Evolutionary conservation across 2,888 invertebrate species (phyloP).

Genomic region (Campoplex nolae): DNA sequence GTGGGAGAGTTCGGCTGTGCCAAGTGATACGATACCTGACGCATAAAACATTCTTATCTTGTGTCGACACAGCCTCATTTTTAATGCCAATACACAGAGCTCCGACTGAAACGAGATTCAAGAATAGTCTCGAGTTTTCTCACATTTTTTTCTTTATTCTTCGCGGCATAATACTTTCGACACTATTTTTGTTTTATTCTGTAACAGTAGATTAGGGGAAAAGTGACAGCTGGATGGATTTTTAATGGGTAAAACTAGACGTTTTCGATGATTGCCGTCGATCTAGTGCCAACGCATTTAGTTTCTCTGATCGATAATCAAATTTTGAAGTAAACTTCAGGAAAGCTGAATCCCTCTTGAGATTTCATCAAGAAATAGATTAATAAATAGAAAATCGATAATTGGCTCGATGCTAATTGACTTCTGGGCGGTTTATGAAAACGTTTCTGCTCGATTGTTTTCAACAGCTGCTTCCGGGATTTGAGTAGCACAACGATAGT

Average conservation of each 20-base stretch:
- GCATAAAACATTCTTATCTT: slow-evolving; percentile 80
- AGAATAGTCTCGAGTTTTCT: neutral
- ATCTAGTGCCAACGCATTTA: too few relatives aligned
- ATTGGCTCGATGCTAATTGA: neutral
- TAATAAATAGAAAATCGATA: too few relatives aligned
- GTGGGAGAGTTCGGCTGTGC: slow-evolving; percentile 69
- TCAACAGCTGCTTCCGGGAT: neutral
- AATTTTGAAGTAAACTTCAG: too few relatives aligned
- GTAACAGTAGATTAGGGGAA: too few relatives aligned
- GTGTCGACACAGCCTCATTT: slow-evolving; percentile 71
- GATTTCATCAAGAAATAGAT: too few relatives aligned
- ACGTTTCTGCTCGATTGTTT: neutral
- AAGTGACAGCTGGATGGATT: too few relatives aligned
- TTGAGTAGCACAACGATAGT: neutral
- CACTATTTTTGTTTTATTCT: neutral
- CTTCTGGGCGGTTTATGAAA: neutral
- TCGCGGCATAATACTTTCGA: neutral
- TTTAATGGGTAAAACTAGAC: too few relatives aligned
- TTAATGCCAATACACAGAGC: slow-evolving; percentile 44
- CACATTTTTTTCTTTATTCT: slow-evolving; percentile 1
- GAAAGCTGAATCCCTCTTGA: too few relatives aligned
- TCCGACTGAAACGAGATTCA: slow-evolving; percentile 8
- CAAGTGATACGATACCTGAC: slow-evolving; percentile 73
- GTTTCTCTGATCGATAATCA: too few relatives aligned
- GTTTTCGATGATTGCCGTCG: too few relatives aligned